Base-by-base conservation (phyloP, 2,888 invertebrate species). In the Xanthorhoe spadicearia region DNA sequence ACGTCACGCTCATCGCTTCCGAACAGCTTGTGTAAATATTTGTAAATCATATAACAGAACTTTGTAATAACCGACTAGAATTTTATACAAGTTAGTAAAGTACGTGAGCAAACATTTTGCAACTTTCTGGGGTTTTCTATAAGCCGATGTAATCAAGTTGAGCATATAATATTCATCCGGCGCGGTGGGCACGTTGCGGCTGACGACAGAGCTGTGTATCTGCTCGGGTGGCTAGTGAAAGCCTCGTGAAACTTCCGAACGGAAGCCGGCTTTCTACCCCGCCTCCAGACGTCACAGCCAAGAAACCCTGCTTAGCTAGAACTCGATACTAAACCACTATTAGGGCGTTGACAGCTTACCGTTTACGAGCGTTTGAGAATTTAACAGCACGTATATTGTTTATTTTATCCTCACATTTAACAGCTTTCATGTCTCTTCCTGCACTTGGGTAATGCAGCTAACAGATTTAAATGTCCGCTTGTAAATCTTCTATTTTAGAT, bases 221-320 rank as follows among this genome's bases (percentile, higher is more conserved):
- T 84, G 80, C 75, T 73, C 74, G 75, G 75, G 75, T 75, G 72
- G 74, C 82, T 76, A 89, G 91, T 87, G 92, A 92, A 92, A 92
- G 90, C 89, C 83, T 77, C 84, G 90, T 83, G 90, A 90, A 92
- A 92, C 90, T 87, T 87, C 86, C 85, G 84, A 89, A 82, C 90
- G 92, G 90, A 91, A 91, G 87, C 84, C 85, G 82, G 87, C 90
- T 91, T 92, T 92, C 90, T 90, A 91, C 89, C 90, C 89, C 85
- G 81, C 90, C 89, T 87, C 84, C 84, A 71, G 83, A 74, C 74
- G 71, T 75, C 77, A 74, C 68, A 71, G 74, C 72, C 70, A 76
- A 76, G 79, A 85, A 89, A 88, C 86, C 88, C 88, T 82, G 82
- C 59, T 64, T 64, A 48, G 57, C 63, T 53, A 61, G 23, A 61